Base-by-base conservation (phyloP, 2,113 vertebrate genomes). In the Beaufortia kweichowensis region DNA sequence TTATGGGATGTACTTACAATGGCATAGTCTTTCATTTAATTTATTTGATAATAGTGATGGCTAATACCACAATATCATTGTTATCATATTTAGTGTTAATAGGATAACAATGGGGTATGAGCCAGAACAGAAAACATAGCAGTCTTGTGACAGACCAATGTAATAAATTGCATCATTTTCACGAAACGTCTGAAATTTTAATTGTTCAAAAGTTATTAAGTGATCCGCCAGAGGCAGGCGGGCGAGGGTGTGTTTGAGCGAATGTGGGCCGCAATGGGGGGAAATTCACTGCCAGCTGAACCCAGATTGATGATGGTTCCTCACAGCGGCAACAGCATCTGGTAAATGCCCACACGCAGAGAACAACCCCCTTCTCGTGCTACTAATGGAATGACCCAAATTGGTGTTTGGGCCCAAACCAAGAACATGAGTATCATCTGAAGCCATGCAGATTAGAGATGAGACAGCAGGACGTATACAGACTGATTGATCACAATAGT, bases 381-480 rank as follows among this genome's bases (percentile, higher is more conserved):
- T 57, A 53, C 77, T 76, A 84, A 77, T 82, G 83, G 82, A 76
- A 80, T 11, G 43, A 46, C 60, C 80, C 78, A 80, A 75, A 82
- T 70, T 76, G 72, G 65, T 62, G 48, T 79, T 55, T 80, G 75
- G 66, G 53, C 55, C 60, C 60, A 65, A 77, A 81, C 77, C 81
- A 77, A 79, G 56, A 80, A 65, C 63, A 8, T 41, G 15, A 72
- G 53, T 41, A 56, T 46, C 24, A 31, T 70, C 76, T 77, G 31
- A 55, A 76, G 57, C 59, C 46, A 75, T 70, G 80, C 63, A 72
- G 64, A 60, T 31, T 31, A 65, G 55, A 59, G 67, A 73, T 46
- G 66, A 79, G 81, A 66, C 48, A 33, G 56, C 56, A 24, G 66
- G 62, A n/a, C n/a, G 69, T 63, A 64, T 55, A 21, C 70, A 64